Evolutionary conservation across 1,140 invertebrate genomes (phyloP).

Genomic region (Drosophila oshimai): DNA sequence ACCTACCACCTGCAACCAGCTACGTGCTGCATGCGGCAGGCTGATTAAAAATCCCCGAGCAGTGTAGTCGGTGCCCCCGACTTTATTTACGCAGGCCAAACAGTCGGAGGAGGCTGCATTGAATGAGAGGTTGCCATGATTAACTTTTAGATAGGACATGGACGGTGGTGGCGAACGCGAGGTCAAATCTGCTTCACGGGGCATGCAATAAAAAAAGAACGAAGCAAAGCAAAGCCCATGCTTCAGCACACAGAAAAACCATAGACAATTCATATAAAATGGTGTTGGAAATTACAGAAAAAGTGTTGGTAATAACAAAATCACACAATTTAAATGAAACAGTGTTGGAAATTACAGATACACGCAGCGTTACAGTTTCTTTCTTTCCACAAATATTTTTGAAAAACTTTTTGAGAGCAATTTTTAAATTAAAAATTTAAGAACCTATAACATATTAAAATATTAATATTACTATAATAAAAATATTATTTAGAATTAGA

Average conservation of each 20-base stretch:
- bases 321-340: background rate
- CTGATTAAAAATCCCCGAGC: constrained; percentile 57
- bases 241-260: background rate
- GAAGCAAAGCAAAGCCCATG: background rate
- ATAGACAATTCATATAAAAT: background rate
- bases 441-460: too few species aligned
- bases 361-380: too few species aligned
- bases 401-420: too few species aligned
- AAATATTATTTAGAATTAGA: too few species aligned
- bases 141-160: constrained; percentile 62
- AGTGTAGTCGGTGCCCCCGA: constrained; percentile 21
- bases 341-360: background rate
- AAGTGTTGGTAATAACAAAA: background rate
- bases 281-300: background rate
- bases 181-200: constrained; percentile 30
- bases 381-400: too few species aligned
- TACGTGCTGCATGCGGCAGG: constrained; percentile 6
- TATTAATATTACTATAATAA: too few species aligned
- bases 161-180: background rate
- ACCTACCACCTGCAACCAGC: background rate
- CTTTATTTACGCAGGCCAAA: constrained; percentile 60
- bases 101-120: constrained; percentile 42
- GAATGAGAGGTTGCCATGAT: constrained; percentile 57
- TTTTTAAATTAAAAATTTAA: too few species aligned
- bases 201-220: constrained; percentile 23